phyloP scores from a whole-genome alignment of 2,113 vertebrate species.

The Seriola dumerili region DNA sequence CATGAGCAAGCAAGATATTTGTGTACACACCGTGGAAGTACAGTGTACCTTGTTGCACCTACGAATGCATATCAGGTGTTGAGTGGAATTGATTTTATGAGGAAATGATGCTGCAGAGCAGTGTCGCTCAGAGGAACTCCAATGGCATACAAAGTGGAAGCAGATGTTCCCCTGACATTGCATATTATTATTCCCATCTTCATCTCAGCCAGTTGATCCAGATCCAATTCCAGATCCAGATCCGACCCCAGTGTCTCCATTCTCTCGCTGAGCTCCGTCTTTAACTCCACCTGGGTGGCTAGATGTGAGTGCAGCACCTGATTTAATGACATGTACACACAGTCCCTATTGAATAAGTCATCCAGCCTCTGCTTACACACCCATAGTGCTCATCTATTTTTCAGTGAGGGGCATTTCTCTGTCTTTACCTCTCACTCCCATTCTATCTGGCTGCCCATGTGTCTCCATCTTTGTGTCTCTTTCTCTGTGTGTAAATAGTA shows the following conservation, averaged over 20 bases:
- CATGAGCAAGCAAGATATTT: conserved; percentile 41
- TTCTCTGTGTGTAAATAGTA: conserved; percentile 21
- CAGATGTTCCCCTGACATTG: conserved; percentile 67
- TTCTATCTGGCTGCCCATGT: conserved; percentile 31
- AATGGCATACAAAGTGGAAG: conserved; percentile 57
- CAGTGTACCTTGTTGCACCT: conserved; percentile 45
- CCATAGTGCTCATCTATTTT: conserved; percentile 82
- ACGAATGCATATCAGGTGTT: conserved; percentile 52
- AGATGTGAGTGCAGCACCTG: conserved; percentile 55
- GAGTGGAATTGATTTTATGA: conserved; percentile 64
- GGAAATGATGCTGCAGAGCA: conserved; percentile 40
- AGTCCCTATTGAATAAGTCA: conserved; percentile 81
- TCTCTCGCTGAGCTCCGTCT: conserved; percentile 14
- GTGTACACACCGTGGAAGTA: conserved; percentile 18
- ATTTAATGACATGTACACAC: conserved; percentile 77
- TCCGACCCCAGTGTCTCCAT: conserved; percentile 38
- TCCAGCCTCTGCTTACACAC: conserved; percentile 70
- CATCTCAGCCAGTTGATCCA: conserved; percentile 35
- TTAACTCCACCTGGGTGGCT: conserved; percentile 54
- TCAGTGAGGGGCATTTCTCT: conserved; percentile 72
- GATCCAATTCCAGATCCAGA: conserved; percentile 44
- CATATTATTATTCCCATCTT: conserved; percentile 58
- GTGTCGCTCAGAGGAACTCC: conserved; percentile 29
- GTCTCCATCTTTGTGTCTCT: conserved; percentile 18
- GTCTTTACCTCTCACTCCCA: conserved; percentile 48